These are phyloP conservation scores for Acleris laterana DNA, from an alignment of 2,888 invertebrate species.

Conservation along the genomic window DNA sequence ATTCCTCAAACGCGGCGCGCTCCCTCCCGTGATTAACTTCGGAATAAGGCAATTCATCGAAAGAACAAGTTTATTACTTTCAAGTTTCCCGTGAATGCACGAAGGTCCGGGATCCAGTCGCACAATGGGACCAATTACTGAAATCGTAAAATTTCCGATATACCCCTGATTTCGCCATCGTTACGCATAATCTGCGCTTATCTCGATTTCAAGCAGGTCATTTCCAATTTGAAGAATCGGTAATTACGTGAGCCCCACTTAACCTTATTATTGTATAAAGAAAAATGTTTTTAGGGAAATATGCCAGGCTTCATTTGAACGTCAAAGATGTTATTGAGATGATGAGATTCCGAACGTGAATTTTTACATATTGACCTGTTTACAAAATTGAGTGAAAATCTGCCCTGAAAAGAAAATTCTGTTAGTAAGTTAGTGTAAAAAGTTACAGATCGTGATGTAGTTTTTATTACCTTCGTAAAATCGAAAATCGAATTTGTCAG, in stretches of 20 bases:
- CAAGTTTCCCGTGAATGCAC: slow-evolving; percentile 63
- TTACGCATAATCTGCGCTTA: slow-evolving; percentile 50
- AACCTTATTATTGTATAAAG: slow-evolving; percentile 5
- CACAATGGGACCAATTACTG: slow-evolving; percentile 72
- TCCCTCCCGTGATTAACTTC: slow-evolving; percentile 68
- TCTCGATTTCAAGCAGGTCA: slow-evolving; percentile 32
- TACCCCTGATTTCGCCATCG: slow-evolving; percentile 55
- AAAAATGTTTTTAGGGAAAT: neutral
- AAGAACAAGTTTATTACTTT: slow-evolving; percentile 76
- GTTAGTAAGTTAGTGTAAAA: too few species aligned
- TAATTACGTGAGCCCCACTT: slow-evolving; percentile 25
- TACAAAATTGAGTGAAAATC: too few species aligned
- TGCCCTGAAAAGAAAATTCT: too few species aligned
- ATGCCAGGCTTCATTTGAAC: slow-evolving; percentile 4
- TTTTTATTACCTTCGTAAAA: too few species aligned
- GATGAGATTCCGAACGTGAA: neutral
- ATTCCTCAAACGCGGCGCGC: slow-evolving; percentile 52
- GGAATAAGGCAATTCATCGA: slow-evolving; percentile 70
- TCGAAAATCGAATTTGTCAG: too few species aligned
- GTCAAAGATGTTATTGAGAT: slow-evolving; percentile 7
- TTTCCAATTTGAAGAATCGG: slow-evolving; percentile 32
- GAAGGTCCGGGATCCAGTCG: slow-evolving; percentile 58
- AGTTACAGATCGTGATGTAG: too few species aligned
- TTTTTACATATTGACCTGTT: neutral
- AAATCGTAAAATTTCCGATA: slow-evolving; percentile 60